Conservation (phyloP, 2,888 invertebrate species). For the Troides aeacus region DNA sequence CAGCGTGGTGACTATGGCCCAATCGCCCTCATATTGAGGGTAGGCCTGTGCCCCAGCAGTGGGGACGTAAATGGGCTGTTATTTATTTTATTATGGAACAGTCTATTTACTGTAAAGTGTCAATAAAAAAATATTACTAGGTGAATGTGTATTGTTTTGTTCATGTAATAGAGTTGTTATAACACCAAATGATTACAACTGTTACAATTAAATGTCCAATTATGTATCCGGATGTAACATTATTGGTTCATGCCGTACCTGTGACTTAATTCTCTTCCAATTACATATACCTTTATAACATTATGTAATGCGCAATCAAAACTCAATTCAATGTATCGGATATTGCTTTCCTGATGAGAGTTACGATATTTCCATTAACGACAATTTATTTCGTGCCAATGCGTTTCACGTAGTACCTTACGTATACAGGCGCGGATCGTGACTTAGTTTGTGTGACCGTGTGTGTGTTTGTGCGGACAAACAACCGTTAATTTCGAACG, state of each 20-base stretch:
- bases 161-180: background rate
- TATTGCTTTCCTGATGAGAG: conserved; percentile 13
- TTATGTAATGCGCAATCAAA: conserved; percentile 14
- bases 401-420: conserved; percentile 8
- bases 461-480: conserved; percentile 24
- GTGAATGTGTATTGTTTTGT: no score
- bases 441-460: background rate
- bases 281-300: background rate
- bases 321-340: conserved; percentile 4
- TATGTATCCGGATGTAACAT: background rate
- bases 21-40: no score
- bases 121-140: no score
- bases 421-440: background rate
- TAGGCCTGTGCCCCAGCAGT: no score
- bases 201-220: background rate
- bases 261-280: background rate
- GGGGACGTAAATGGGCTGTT: no score
- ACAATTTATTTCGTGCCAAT: conserved; percentile 11
- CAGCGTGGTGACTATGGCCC: no score
- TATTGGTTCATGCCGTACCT: background rate
- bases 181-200: background rate
- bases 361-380: conserved; percentile 6
- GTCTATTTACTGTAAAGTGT: no score
- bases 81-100: no score
- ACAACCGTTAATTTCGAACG: conserved; percentile 44